Evolutionary conservation across 2,888 invertebrate species (phyloP).

Genomic region (Hypercompe scribonia): DNA sequence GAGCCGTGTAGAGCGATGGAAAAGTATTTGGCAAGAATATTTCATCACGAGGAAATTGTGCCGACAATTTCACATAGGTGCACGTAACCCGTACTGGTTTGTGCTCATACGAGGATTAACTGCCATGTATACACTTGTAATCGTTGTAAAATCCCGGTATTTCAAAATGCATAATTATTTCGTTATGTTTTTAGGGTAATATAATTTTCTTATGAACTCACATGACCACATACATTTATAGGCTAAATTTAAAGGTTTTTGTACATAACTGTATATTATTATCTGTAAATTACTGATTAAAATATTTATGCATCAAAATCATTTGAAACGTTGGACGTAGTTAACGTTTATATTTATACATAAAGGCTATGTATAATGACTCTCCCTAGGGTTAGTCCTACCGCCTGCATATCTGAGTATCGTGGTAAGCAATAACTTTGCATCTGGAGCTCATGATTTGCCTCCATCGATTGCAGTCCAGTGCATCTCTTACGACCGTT

Average conservation of each 20-base stretch:
- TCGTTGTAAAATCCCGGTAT: conserved; percentile 29
- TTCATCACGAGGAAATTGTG: conserved; percentile 55
- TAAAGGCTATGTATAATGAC: not conserved
- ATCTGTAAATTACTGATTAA: not conserved
- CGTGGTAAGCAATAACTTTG: too few relatives aligned
- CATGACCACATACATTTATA: not conserved
- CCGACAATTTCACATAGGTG: conserved; percentile 45
- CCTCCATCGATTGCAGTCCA: too few relatives aligned
- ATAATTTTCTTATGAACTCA: conserved; percentile 23
- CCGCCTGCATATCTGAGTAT: too few relatives aligned
- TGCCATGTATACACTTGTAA: conserved; percentile 21
- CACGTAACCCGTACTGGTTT: conserved; percentile 40
- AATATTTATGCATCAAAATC: not conserved
- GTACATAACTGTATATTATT: not conserved
- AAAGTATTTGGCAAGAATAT: conserved; percentile 62
- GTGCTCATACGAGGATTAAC: conserved; percentile 40
- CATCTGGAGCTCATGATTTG: too few relatives aligned
- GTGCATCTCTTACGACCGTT: too few relatives aligned
- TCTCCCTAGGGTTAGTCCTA: too few relatives aligned
- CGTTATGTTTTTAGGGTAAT: conserved; percentile 7
- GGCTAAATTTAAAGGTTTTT: not conserved
- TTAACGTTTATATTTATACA: too few relatives aligned
- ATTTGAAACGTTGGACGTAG: too few relatives aligned
- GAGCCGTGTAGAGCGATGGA: conserved; percentile 54
- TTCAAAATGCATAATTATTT: conserved; percentile 16